Base-by-base conservation (phyloP, 2,113 vertebrate genomes). In the Nannospalax galili region DNA sequence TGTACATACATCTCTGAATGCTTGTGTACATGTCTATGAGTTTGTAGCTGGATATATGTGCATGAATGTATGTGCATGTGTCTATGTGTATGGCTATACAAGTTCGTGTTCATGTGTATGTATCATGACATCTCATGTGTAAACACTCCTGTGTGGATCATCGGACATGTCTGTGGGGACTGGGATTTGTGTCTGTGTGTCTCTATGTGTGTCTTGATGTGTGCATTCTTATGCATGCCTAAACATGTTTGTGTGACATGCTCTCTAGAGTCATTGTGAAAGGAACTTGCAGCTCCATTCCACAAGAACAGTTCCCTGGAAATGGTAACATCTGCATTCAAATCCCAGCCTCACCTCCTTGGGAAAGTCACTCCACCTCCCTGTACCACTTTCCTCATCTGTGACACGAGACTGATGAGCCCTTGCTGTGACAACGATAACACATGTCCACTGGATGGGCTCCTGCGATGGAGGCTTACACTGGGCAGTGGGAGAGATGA, bases 391-490 rank as follows among this genome's bases (percentile, higher is more conserved):
- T 62, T 92, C 48, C 74, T 94, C 30, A 20, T 35, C 72, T 79
- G 42, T 72, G 32, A 72, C 30, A 84, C 2, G 35, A 73, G 45
- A n/a, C 32, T 72, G 78, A 35, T 28, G 80, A 75, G 12, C 26
- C 20, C 3, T 28, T 65, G 37, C 9, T 26, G 4, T 74, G 22
- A 62, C 14, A 60, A 14, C 19, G 30, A 19, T n/a, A 7, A n/a
- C 7, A 2, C 1, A 3, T 22, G 10, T 22, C 62, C 37, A 8
- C 17, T 30, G 56, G 60, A 79, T 30, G 52, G 73, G 15, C 19
- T 3, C 45, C 78, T n/a, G 67, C 14, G 0, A 0, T 0, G 3
- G 16, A 78, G 58, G 62, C 15, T 40, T 24, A 62, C 32, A 0
- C 5, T 2, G 78, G 15, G 40, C 37, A 5, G 8, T 1, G 30